Percentiles rank a stretch among this genome's conserved stretches.
Conservation (phyloP, 2,888 invertebrate genomes). For the Clepsis dumicolana region DNA sequence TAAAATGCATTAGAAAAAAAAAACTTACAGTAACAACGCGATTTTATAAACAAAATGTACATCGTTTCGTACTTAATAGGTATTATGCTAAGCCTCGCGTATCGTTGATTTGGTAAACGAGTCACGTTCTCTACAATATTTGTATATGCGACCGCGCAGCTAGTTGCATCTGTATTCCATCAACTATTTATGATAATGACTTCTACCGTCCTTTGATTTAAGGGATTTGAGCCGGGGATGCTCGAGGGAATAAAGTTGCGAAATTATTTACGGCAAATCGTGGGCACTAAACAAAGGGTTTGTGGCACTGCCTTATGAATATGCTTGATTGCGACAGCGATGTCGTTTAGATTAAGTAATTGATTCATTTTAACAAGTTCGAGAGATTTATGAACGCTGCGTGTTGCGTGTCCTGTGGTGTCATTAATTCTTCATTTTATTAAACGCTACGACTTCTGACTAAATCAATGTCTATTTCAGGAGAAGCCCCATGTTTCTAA, state of each 20-base stretch:
- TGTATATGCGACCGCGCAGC: conserved; percentile 71
- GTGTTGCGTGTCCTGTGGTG: conserved; percentile 14
- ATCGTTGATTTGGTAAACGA: conserved; percentile 82
- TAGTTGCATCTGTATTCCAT: conserved; percentile 70
- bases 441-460: conserved; percentile 2
- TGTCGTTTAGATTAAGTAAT: conserved; percentile 41
- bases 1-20: conserved; percentile 84
- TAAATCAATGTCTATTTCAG: background rate
- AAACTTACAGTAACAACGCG: conserved; percentile 72
- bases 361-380: conserved; percentile 40
- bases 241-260: conserved; percentile 36
- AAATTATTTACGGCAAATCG: conserved; percentile 41
- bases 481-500: too few relatives aligned
- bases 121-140: conserved; percentile 75
- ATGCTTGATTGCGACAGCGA: conserved; percentile 40
- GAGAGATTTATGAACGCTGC: conserved; percentile 21
- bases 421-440: conserved; percentile 36
- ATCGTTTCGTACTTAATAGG: conserved; percentile 50
- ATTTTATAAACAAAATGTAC: conserved; percentile 71
- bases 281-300: conserved; percentile 38
- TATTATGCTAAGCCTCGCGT: conserved; percentile 80
- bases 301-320: conserved; percentile 32
- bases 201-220: conserved; percentile 65
- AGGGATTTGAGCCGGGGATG: conserved; percentile 63
- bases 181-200: conserved; percentile 76